Evolutionary conservation across 2,797 vertebrate genomes (phyloP).

Genomic region (Cirrhinus molitorella): DNA sequence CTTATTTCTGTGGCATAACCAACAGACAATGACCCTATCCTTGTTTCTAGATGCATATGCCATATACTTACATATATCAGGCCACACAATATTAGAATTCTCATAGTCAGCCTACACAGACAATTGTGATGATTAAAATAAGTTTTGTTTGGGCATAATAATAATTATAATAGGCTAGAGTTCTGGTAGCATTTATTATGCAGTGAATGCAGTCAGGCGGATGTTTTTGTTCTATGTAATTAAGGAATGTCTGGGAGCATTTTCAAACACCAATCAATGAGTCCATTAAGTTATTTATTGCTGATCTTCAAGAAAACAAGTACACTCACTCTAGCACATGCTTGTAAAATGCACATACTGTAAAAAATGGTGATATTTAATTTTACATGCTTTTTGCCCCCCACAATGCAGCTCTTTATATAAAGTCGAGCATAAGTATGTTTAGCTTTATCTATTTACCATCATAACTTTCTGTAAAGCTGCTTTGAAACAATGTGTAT

Average conservation of each 20-base stretch:
- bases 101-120: neutral
- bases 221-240: conserved; percentile 22
- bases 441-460: neutral
- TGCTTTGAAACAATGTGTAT: neutral
- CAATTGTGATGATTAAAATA: neutral
- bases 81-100: neutral
- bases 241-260: neutral
- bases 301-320: conserved; percentile 4
- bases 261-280: conserved; percentile 31
- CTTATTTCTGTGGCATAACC: neutral
- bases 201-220: neutral
- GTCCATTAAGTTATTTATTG: conserved; percentile 11
- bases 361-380: neutral
- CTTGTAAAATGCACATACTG: neutral
- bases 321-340: neutral
- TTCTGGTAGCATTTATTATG: neutral
- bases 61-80: neutral
- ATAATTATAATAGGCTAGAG: neutral
- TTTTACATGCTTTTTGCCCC: neutral
- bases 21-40: neutral
- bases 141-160: neutral
- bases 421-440: neutral
- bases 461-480: neutral
- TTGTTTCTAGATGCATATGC: neutral
- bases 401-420: neutral